Evolutionary conservation across 1,140 invertebrate species (phyloP).

Genomic region (Drosophila takahashii): DNA sequence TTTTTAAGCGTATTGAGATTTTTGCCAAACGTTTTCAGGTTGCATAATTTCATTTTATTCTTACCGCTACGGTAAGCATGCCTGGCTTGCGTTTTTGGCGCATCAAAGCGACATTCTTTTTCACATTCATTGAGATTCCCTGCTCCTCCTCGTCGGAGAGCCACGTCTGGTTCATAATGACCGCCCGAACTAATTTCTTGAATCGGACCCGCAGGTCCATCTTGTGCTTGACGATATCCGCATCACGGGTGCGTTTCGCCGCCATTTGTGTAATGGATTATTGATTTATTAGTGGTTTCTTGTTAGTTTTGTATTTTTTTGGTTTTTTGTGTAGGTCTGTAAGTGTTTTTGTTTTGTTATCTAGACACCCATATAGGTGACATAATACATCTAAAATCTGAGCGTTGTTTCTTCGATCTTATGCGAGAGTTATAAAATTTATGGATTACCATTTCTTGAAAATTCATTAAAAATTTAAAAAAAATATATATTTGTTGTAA

Average conservation of each 20-base stretch:
- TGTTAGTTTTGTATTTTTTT: not conserved
- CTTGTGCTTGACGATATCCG: slow-evolving; percentile 9
- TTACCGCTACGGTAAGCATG: slow-evolving; percentile 69
- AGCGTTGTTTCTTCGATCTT: too few species aligned
- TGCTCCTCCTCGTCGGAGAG: slow-evolving; percentile 58
- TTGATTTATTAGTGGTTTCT: not conserved
- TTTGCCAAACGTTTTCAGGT: too few species aligned
- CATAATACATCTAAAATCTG: not conserved
- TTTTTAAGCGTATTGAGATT: too few species aligned
- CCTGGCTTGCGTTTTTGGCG: slow-evolving; percentile 71
- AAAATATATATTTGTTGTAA: too few species aligned
- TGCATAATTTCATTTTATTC: not conserved
- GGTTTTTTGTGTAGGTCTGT: too few species aligned
- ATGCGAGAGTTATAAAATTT: too few species aligned
- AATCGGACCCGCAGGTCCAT: slow-evolving; percentile 39
- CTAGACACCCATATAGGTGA: not conserved
- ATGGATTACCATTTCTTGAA: too few species aligned
- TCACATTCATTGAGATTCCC: slow-evolving; percentile 66
- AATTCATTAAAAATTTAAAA: too few species aligned
- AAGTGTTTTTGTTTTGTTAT: not conserved
- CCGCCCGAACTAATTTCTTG: slow-evolving; percentile 54
- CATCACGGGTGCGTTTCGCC: slow-evolving; percentile 12
- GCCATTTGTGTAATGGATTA: slow-evolving; percentile 4
- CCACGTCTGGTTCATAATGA: slow-evolving; percentile 55
- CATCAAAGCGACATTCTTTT: slow-evolving; percentile 71